Evolutionary conservation across 2,888 invertebrate species (phyloP), one percentile per base, ranked within the genome.

Genomic region (Cistogaster globosa): DNA sequence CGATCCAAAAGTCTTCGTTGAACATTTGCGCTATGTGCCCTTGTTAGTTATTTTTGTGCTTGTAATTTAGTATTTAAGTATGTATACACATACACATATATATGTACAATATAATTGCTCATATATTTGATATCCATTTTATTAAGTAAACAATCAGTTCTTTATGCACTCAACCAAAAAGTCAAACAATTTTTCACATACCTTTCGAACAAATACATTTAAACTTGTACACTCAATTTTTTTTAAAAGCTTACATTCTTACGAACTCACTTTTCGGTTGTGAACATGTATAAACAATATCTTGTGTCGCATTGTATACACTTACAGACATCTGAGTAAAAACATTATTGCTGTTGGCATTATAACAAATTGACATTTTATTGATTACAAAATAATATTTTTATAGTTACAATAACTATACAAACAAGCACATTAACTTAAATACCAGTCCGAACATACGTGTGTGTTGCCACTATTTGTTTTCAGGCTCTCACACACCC

Each of bases 301-400:
- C 53, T 60, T 72, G 65, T 76, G 77, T 63, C 62, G 65, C 63
- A 71, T 60, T 71, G 71, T 57, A 71, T 71, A 71, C 79, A 79
- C 65, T 80, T 80, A 38, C 48, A 80, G 51, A 80, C 79, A 65
- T 53, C 51, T 58, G 58, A 72, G 71, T 71, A 65, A 74, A 72
- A 83, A 78, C 74, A 83, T 69, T 48, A 79, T 76, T 80, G 84
- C 84, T 72, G 60, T 62, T 84, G 84, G 84, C 84, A 84, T 84
- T 68, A 84, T 80, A 84, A 84, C 84, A 84, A 84, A 84, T 84
- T 84, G 84, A 84, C 80, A 84, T 84, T 84, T 84, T 84, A 84
- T 84, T 84, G 84, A 84, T 84, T 84, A 80, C 75, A 84, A 84
- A 84, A 84, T 84, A 84, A 84, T 84, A 84, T 84, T 84, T 84